Conservation (phyloP, 2,888 invertebrate species). For the Yponomeuta evonymella region DNA sequence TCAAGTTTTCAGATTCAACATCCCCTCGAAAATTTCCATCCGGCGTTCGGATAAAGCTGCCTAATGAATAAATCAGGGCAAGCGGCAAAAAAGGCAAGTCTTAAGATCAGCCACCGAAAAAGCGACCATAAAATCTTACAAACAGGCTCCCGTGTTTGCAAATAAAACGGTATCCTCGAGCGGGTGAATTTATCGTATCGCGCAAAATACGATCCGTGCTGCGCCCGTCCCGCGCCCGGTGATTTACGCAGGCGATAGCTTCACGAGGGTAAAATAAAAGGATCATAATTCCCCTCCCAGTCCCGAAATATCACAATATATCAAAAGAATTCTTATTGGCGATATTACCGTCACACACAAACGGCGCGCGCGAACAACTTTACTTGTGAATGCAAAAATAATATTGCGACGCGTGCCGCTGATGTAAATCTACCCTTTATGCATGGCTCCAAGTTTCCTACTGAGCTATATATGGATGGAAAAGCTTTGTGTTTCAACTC, state of each 20-base stretch:
- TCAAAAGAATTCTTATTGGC: slow-evolving; percentile 23
- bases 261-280: slow-evolving; percentile 50
- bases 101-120: slow-evolving; percentile 11
- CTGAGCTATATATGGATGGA: not conserved
- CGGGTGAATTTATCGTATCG: slow-evolving; percentile 56
- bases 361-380: slow-evolving; percentile 22
- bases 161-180: slow-evolving; percentile 59
- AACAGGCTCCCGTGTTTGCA: slow-evolving; percentile 39
- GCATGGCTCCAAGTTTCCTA: not conserved
- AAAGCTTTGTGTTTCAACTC: not conserved
- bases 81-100: slow-evolving; percentile 9
- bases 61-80: slow-evolving; percentile 14
- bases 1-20: slow-evolving; percentile 5
- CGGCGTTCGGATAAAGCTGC: slow-evolving; percentile 10
- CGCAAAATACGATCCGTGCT: slow-evolving; percentile 43
- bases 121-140: slow-evolving; percentile 35
- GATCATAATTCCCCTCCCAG: slow-evolving; percentile 34
- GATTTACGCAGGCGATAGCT: slow-evolving; percentile 51
- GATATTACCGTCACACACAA: slow-evolving; percentile 24
- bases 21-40: slow-evolving; percentile 1
- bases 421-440: slow-evolving; percentile 6
- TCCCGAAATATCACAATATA: slow-evolving; percentile 27
- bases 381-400: slow-evolving; percentile 17
- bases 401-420: slow-evolving; percentile 14
- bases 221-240: slow-evolving; percentile 35